Conservation (phyloP, 2,113 vertebrate species). For the Pseudorectes ferrugineus region DNA sequence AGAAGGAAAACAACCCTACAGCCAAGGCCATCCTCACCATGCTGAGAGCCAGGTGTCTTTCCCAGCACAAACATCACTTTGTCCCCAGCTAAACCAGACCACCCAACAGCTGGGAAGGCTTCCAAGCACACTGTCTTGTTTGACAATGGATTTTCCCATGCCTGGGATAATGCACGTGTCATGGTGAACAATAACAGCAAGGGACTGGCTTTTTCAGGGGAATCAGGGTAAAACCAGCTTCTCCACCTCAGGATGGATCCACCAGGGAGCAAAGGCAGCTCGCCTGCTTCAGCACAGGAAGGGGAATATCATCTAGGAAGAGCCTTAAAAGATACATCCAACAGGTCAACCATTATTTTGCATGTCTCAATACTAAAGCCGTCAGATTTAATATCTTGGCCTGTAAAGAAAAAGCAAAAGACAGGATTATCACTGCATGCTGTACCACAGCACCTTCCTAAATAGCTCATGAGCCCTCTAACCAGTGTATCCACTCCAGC, state of each 20-base stretch:
- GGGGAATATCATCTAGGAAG: not conserved
- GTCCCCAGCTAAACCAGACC: not conserved
- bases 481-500: not conserved
- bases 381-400: conserved; percentile 86
- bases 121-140: not conserved
- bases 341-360: conserved; percentile 85
- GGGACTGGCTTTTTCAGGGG: not conserved
- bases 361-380: conserved; percentile 89
- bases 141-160: not conserved
- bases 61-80: not conserved
- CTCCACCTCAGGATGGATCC: not conserved
- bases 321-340: conserved; percentile 87
- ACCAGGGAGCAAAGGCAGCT: not conserved
- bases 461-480: not conserved
- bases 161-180: not conserved
- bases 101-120: not conserved
- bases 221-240: not conserved
- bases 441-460: not conserved
- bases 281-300: not conserved
- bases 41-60: not conserved
- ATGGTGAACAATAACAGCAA: accelerated
- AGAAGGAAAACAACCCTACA: not conserved
- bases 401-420: conserved; percentile 64
- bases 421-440: not conserved
- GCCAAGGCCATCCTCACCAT: not conserved